These are phyloP conservation scores for Meandrusa payeni DNA, from an alignment of 2,888 invertebrate species.

Conservation along the genomic window DNA sequence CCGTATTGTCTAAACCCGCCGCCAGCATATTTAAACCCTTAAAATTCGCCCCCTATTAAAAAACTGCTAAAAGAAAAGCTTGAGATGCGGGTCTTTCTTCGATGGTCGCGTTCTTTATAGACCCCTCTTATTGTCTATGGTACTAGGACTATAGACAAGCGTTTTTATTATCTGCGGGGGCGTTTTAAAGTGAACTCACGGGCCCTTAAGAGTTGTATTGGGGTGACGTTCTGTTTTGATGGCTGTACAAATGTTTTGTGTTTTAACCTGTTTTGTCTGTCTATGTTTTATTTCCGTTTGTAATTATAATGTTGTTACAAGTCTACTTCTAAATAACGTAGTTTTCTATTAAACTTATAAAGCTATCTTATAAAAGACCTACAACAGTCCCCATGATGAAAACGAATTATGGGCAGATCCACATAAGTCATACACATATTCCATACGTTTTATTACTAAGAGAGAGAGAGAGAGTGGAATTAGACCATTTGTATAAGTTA, in stretches of 20 bases:
- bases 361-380: too few relatives aligned
- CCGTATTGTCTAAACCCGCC: constrained; percentile 52
- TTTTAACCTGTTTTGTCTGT: constrained; percentile 19
- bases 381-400: too few relatives aligned
- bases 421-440: too few relatives aligned
- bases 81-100: constrained; percentile 34
- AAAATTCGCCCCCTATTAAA: constrained; percentile 1
- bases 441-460: too few relatives aligned
- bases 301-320: background rate
- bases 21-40: constrained; percentile 41
- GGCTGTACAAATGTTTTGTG: constrained; percentile 28
- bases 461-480: too few relatives aligned
- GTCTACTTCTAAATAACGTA: too few relatives aligned
- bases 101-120: constrained; percentile 48
- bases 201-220: constrained; percentile 65
- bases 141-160: constrained; percentile 59
- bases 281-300: background rate
- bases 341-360: too few relatives aligned
- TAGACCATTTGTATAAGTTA: too few relatives aligned
- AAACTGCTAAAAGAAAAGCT: constrained; percentile 8
- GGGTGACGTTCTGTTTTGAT: constrained; percentile 34
- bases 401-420: too few relatives aligned
- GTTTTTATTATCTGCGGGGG: constrained; percentile 77
- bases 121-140: constrained; percentile 72
- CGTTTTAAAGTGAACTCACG: constrained; percentile 59